phyloP scores from a whole-genome alignment of 2,113 vertebrate genomes.

The Rhea americana region DNA sequence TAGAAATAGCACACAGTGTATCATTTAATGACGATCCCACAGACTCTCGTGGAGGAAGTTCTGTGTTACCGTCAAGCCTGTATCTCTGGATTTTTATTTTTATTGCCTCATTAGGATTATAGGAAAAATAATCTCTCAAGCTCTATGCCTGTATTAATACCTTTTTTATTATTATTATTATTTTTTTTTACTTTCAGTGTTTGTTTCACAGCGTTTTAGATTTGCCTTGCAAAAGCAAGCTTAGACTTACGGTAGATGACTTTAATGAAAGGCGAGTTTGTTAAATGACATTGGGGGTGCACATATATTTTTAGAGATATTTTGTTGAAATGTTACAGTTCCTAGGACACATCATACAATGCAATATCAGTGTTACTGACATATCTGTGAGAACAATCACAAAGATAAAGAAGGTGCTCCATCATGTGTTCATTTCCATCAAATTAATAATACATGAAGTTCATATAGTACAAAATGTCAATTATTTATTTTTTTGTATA shows the following conservation, averaged over 20 bases:
- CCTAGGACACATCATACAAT: conserved; percentile 59
- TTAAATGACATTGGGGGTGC: conserved; percentile 37
- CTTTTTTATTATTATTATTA: background rate
- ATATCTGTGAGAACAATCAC: conserved; percentile 63
- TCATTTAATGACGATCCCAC: conserved; percentile 40
- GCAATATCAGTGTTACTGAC: conserved; percentile 58
- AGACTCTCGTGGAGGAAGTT: conserved; percentile 39
- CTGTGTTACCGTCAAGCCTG: background rate
- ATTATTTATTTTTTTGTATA: conserved; percentile 70
- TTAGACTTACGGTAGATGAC: conserved; percentile 33
- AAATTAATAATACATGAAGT: conserved; percentile 73
- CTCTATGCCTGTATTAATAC: conserved; percentile 27
- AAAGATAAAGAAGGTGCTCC: conserved; percentile 68
- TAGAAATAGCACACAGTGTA: background rate
- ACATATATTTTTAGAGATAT: conserved; percentile 47
- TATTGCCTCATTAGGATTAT: conserved; percentile 48
- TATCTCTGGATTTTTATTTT: conserved; percentile 49
- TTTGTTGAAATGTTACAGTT: conserved; percentile 57
- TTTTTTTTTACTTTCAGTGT: background rate
- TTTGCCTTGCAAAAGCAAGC: conserved; percentile 61
- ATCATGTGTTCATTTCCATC: conserved; percentile 72
- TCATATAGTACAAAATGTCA: conserved; percentile 69
- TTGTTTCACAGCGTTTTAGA: conserved; percentile 18
- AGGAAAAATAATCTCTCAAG: conserved; percentile 24
- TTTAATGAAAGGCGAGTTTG: conserved; percentile 61